These are phyloP conservation scores for Clarias gariepinus DNA, from an alignment of 2,113 vertebrate species.

Conservation along the genomic window DNA sequence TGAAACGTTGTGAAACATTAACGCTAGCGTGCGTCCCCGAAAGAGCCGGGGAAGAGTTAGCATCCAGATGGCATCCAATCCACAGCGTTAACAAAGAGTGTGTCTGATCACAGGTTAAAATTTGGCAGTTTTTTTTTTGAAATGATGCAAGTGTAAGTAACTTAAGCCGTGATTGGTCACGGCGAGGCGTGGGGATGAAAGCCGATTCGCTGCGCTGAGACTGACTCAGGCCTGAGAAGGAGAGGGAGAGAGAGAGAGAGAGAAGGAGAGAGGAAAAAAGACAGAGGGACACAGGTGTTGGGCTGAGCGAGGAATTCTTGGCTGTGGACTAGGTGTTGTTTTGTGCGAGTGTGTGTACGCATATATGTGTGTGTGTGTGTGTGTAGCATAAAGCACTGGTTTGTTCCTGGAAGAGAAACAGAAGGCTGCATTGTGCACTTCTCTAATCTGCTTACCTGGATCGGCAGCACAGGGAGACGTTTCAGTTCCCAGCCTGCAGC, in stretches of 20 bases:
- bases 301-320: conserved; percentile 58
- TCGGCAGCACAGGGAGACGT: conserved; percentile 70
- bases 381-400: conserved; percentile 67
- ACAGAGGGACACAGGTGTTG: conserved; percentile 48
- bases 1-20: conserved; percentile 71
- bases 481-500: conserved; percentile 70
- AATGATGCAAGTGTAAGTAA: conserved; percentile 79
- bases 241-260: conserved; percentile 55
- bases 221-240: conserved; percentile 12
- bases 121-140: conserved; percentile 52
- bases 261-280: conserved; percentile 50
- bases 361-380: conserved; percentile 48
- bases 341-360: conserved; percentile 39
- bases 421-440: conserved; percentile 75
- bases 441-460: conserved; percentile 82
- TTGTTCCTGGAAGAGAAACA: conserved; percentile 76
- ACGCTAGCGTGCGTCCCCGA: not conserved
- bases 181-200: conserved; percentile 49
- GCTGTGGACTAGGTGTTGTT: conserved; percentile 51
- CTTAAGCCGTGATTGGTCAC: conserved; percentile 59
- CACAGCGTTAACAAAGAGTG: conserved; percentile 64
- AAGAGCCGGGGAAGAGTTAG: conserved; percentile 55
- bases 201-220: conserved; percentile 37
- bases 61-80: conserved; percentile 67
- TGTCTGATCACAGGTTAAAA: conserved; percentile 75